These are phyloP conservation scores for Falco concolor DNA, from an alignment of 2,797 vertebrate genomes.

Conservation along the genomic window DNA sequence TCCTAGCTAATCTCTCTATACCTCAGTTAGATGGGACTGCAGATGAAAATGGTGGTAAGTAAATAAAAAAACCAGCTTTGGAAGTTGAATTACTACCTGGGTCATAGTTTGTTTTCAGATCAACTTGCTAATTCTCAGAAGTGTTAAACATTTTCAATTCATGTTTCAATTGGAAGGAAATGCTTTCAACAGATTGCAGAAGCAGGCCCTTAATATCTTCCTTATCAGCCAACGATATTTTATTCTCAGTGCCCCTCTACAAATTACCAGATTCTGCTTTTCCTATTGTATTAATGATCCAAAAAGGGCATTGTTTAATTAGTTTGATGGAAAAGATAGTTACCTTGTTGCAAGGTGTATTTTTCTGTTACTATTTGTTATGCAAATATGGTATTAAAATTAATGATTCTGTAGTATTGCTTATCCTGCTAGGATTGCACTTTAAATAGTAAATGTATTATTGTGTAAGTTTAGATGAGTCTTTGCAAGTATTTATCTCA, in stretches of 20 bases:
- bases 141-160: neutral
- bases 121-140: neutral
- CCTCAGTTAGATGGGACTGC: conserved; percentile 96
- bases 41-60: conserved; percentile 94
- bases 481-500: neutral
- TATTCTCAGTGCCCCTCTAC: neutral
- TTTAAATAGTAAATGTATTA: neutral
- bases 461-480: neutral
- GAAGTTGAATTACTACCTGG: neutral
- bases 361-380: neutral
- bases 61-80: neutral
- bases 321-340: neutral
- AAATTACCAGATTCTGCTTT: neutral
- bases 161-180: neutral
- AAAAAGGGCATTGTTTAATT: neutral
- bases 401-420: neutral
- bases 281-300: neutral
- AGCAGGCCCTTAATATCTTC: neutral
- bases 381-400: neutral
- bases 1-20: conserved; percentile 89
- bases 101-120: neutral
- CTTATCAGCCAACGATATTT: neutral
- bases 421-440: neutral
- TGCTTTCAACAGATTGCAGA: neutral
- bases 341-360: neutral